Conservation (phyloP, 2,113 vertebrate genomes). For the Hystrix cristata region DNA sequence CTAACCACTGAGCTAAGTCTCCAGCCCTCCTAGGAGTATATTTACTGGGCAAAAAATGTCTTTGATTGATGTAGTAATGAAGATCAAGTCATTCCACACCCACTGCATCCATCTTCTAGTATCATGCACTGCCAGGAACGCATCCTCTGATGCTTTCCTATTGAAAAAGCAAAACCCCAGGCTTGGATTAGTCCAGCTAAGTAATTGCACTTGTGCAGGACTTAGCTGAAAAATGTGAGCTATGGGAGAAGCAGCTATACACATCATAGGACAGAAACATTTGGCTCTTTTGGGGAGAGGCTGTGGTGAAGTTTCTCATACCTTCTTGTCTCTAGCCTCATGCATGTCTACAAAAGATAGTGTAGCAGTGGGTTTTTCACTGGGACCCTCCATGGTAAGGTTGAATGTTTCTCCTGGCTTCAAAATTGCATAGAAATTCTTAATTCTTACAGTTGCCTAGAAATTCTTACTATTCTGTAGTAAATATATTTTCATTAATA, state of each 20-base stretch:
- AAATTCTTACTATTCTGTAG: conserved; percentile 29
- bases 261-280: not conserved
- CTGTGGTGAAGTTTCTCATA: not conserved
- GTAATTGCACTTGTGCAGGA: not conserved
- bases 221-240: not conserved
- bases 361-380: not conserved
- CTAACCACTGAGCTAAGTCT: too few relatives aligned
- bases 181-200: not conserved
- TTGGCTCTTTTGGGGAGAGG: not conserved
- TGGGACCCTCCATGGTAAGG: not conserved
- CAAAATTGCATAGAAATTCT: not conserved
- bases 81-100: not conserved
- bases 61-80: conserved; percentile 35
- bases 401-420: not conserved
- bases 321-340: not conserved
- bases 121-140: not conserved
- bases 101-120: not conserved
- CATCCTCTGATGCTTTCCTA: not conserved
- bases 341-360: not conserved
- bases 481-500: not conserved
- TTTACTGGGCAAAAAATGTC: not conserved
- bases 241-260: not conserved
- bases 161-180: not conserved
- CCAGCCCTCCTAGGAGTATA: not conserved
- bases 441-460: not conserved